Base-by-base conservation (phyloP, 2,797 vertebrate species). In the Sylvia borin region DNA sequence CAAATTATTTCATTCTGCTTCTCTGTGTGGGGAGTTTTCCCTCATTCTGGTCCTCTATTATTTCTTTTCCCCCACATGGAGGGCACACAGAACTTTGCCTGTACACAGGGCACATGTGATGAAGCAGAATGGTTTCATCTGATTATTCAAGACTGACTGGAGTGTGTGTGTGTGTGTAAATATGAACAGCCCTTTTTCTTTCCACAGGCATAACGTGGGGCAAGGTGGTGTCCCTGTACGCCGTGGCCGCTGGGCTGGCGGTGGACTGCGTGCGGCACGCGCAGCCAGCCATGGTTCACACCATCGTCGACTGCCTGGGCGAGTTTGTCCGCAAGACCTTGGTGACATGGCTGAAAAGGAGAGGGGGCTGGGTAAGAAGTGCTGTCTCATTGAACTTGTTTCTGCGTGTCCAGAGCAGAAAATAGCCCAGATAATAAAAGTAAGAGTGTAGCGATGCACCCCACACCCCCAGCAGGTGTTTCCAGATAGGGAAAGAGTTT, bases 211-310 rank as follows among this genome's bases (percentile, higher is more conserved):
- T 99, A 85, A 99, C 99, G 0, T 99, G 99, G 99, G 99, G 99
- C 78, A 99, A 99, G 97, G 99, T 99, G 93, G 99, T 99, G 55
- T 99, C 99, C 36, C 96, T 99, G n/a, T 99, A 99, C 0, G 98
- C 98, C 0, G 99, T 99, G 96, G 99, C 99, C 0, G 99, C 99
- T 0, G 99, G 99, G 32, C 96, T 99, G 95, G 99, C 99, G 0
- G 98, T 99, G 95, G 99, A 99, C 98, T 99, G 99, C 1, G 99
- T 99, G 50, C 98, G 98, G 53, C 99, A 99, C 2, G 99, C 99
- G 3, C 98, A 99, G 93, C 99, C 99, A 0, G 99, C 98, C 57
- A 98, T 99, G 98, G 99, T 99, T 10, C 99, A 99, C 32, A 98
- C 98, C 74, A 99, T 99, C 1, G 99, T 99, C 0, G 99, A 99